Evolutionary conservation across 2,888 invertebrate species (phyloP), one percentile per base, ranked within the genome.

Genomic region (Elaeidobius kamerunicus): DNA sequence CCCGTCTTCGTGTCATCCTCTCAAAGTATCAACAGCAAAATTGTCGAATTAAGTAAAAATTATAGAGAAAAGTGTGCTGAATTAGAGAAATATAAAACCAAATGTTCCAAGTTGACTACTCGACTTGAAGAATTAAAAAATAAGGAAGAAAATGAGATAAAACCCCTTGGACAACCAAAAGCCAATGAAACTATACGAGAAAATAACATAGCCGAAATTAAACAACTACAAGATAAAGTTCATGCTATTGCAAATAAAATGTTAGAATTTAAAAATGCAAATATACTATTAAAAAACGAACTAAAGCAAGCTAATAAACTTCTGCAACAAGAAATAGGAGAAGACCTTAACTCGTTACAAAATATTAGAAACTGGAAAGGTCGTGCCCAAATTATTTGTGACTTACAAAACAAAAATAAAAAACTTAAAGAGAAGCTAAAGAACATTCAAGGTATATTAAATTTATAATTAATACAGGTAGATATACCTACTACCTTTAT

Each of bases 321-420:
- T 57, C 67, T 90, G 14, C 82, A 84, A 63, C 85, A 84, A 67
- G 90, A 91, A 73, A 75, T 86, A 12, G 90, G 90, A 0, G 86
- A 88, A 50, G 79, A 77, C 61, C 80, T 85, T 32, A 81, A 79
- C 2, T 82, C 81, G 62, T 75, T 87, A 7, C 80, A 80, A 61
- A 76, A 78, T 54, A 72, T 79, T 42, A 75, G 78, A 35, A 81
- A 80, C 9, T 90, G 89, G 88, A 82, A 86, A 58, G 89, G 90
- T 0, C 76, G 89, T 57, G 85, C 88, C 1, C 87, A 89, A 64
- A 85, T 87, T 65, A 87, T 90, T 53, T 69, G 82, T 1, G 71
- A 81, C 11, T 70, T 90, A 40, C 86, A 86, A 65, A 80, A 81
- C 45, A 86, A 84, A 73, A 73, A 87, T 41, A 70, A 69, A 4